Conservation (phyloP, 2,888 invertebrate species). For the Mythimna impura region DNA sequence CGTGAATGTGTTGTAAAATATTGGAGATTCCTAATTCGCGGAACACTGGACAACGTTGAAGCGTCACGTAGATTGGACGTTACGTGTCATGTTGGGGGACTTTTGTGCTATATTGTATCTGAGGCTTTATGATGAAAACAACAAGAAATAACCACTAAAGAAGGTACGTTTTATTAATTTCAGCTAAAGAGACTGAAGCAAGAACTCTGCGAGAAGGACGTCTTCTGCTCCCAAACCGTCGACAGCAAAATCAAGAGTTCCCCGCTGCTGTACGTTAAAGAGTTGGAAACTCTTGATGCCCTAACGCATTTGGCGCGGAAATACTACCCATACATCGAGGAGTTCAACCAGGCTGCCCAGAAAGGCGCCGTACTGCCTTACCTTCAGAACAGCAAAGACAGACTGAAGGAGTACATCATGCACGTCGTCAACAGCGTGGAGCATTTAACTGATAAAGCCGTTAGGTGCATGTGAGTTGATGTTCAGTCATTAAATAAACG, state of each 20-base stretch:
- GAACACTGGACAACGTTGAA: too few relatives aligned
- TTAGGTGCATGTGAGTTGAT: slow-evolving; percentile 4
- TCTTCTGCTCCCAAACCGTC: slow-evolving; percentile 4
- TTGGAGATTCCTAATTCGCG: too few relatives aligned
- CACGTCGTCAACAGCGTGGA: slow-evolving; percentile 31
- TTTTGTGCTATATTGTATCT: too few relatives aligned
- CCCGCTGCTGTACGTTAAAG: slow-evolving; percentile 18
- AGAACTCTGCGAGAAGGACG: slow-evolving; percentile 6
- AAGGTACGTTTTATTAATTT: slow-evolving; percentile 5
- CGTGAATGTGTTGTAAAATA: too few relatives aligned
- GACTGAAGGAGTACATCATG: slow-evolving; percentile 32
- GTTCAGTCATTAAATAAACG: slow-evolving; percentile 4
- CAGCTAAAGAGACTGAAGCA: slow-evolving; percentile 35
- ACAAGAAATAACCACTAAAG: too few relatives aligned
- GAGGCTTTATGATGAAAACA: too few relatives aligned
- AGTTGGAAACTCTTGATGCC: slow-evolving; percentile 42
- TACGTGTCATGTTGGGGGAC: too few relatives aligned
- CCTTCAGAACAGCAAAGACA: slow-evolving; percentile 32
- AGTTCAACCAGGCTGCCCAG: slow-evolving; percentile 37
- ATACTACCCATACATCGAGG: slow-evolving; percentile 24
- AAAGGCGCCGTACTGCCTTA: slow-evolving; percentile 18
- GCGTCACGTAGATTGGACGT: too few relatives aligned
- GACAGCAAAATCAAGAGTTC: slow-evolving; percentile 18
- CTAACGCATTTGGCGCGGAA: slow-evolving; percentile 23
- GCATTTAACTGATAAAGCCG: slow-evolving; percentile 24